Base-by-base conservation (phyloP, 2,797 vertebrate species). In the Melanotaenia trifasciata region DNA sequence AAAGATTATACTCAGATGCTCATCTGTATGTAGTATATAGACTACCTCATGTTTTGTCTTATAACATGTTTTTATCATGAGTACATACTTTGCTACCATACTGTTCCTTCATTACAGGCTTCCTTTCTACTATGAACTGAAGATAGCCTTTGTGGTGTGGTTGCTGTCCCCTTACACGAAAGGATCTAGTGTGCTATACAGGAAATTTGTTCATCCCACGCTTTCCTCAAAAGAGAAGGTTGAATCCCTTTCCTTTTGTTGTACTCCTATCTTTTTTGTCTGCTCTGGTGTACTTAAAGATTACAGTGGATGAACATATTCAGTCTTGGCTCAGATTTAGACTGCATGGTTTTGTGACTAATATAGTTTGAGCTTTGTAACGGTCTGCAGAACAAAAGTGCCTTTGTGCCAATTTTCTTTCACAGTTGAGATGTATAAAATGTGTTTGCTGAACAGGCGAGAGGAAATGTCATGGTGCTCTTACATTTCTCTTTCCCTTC, bases 221-320 rank as follows among this genome's bases (percentile, higher is more conserved):
- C 94, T 99, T 84, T 98, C 98, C 92, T 99, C 98, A 82, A 99
- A 99, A 95, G 98, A 99, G 94, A 99, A 99, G 98, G 98, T 99
- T 94, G 95, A 72, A 78, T 12, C 65, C 24, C 16, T 65, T 71
- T 70, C 79, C 62, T 50, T 64, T 67, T 78, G 70, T 83, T 43
- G n/a, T 28, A 50, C 8, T 50, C 66, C 38, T 59, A 70, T 40
- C 57, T n/a, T 72, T 22, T 73, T 76, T 69, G 38, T 72, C 65
- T 68, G 18, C 28, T 40, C 35, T 40, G 2, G 10, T 68, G 58
- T 16, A 1, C 13, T 70, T 74, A 47, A 76, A 76, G 69, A 36
- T n/a, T 36, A 50, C 26, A 54, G 50, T 58, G 1, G 22, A 54
- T 66, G 43, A 68, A 72, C 72, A 67, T 36, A 58, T 61, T 74